Conservation (phyloP, 1,140 invertebrate genomes). For the Bathynomus jamesi region DNA sequence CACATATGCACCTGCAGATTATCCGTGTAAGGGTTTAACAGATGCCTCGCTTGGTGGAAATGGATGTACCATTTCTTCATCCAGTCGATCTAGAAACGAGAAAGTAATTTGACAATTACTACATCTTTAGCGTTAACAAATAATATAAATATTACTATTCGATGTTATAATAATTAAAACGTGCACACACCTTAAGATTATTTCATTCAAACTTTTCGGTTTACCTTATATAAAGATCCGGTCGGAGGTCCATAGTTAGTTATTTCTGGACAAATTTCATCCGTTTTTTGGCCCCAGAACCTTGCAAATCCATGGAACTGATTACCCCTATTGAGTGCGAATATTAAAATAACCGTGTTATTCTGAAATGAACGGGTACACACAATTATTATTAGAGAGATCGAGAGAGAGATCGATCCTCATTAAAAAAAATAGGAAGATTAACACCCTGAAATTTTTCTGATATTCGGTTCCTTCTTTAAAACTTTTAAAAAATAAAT, state of each 20-base stretch:
- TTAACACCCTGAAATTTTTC: too few species aligned
- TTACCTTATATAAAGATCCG: conserved; percentile 40
- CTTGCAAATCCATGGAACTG: conserved; percentile 51
- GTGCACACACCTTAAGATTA: too few species aligned
- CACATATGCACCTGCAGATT: conserved; percentile 48
- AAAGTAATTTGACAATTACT: too few species aligned
- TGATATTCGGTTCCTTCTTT: too few species aligned
- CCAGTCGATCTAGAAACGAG: conserved; percentile 46
- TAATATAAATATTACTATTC: too few species aligned
- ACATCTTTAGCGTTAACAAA: too few species aligned
- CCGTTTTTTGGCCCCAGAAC: conserved; percentile 41
- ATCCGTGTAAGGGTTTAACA: conserved; percentile 50
- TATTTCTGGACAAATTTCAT: conserved; percentile 45
- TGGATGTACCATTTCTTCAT: conserved; percentile 48
- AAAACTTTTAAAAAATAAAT: too few species aligned
- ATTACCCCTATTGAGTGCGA: conserved; percentile 49
- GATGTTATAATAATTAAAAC: too few species aligned
- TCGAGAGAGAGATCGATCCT: conserved; percentile 8
- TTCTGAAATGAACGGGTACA: conserved; percentile 46
- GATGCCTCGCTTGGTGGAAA: conserved; percentile 47
- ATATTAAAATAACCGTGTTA: conserved; percentile 48
- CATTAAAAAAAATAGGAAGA: too few species aligned
- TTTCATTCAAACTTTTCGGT: too few species aligned
- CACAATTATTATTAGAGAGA: too few species aligned
- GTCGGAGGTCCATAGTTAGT: conserved; percentile 39